Evolutionary conservation across 2,797 vertebrate genomes (phyloP).

Genomic region (Avahi laniger): DNA sequence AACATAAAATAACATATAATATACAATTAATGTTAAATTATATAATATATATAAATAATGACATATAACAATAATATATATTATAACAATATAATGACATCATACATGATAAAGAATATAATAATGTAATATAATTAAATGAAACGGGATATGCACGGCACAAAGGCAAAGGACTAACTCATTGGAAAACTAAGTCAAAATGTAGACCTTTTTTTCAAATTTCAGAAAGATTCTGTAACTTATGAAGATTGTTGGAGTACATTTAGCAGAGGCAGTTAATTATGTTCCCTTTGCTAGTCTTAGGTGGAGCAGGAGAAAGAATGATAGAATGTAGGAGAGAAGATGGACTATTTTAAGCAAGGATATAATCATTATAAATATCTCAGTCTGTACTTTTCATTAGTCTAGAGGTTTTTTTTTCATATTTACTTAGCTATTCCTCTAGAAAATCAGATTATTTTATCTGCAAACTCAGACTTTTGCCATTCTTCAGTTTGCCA

Average conservation of each 20-base stretch:
- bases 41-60: background rate
- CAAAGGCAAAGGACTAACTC: background rate
- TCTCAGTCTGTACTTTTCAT: background rate
- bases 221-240: background rate
- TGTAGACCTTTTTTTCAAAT: background rate
- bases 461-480: slow-evolving; percentile 5
- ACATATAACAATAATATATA: background rate
- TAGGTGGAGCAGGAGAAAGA: background rate
- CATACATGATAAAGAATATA: background rate
- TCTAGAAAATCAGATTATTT: slow-evolving; percentile 43
- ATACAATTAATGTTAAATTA: background rate
- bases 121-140: background rate
- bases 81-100: background rate
- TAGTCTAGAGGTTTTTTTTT: background rate
- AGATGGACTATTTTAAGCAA: background rate
- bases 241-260: background rate
- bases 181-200: background rate
- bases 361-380: background rate
- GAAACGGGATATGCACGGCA: background rate
- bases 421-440: background rate
- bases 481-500: background rate
- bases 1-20: background rate
- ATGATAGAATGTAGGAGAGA: background rate
- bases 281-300: slow-evolving; percentile 5
- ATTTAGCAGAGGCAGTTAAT: slow-evolving; percentile 25